Evolutionary conservation across 2,797 vertebrate species (phyloP), one percentile per base, ranked within the genome.

Genomic region (Sebastiscus tertius): DNA sequence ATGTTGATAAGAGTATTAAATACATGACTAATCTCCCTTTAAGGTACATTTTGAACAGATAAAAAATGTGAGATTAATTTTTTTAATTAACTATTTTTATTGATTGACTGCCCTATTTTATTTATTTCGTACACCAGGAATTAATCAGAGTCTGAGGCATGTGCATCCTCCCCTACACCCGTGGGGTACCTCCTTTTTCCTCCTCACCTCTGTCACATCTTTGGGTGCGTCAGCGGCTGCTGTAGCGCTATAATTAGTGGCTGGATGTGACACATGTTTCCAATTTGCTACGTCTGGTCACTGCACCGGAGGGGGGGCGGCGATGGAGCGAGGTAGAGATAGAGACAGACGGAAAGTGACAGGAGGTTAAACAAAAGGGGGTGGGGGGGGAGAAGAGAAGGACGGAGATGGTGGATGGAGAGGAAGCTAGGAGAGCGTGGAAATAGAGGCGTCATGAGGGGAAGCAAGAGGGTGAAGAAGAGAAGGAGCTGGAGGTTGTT

Each of bases 241-340:
- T 79, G 88, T 69, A 79, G 84, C 36, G 66, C 67, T 73, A 79
- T 94, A 94, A 95, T 95, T 95, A 94, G 91, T 82, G 65, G 80
- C 92, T 93, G 91, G 92, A 93, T 89, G 89, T 90, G 92, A 95
- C 95, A 95, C 93, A 90, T 95, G 94, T 95, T 95, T 94, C 91
- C 93, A 93, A 95, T 95, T 93, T 94, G 86, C 89, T 85, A 87
- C 85, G 81, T 94, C 92, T 92, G 90, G 85, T 90, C 90, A 72
- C 61, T n/a, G 72, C 74, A 54, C 62, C 9, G 65, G 77, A 55
- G 22, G 12, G 63, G 49, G 42, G n/a, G 58, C 29, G 61, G 13
- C 59, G 89, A 33, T 52, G 68, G 77, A 88, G 82, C 20, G 80
- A 83, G 87, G 86, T 60, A 52, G 72, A 77, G 88, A 92, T 87